These are phyloP conservation scores for Rhinella marina DNA, from an alignment of 2,797 vertebrate genomes.

Conservation along the genomic window DNA sequence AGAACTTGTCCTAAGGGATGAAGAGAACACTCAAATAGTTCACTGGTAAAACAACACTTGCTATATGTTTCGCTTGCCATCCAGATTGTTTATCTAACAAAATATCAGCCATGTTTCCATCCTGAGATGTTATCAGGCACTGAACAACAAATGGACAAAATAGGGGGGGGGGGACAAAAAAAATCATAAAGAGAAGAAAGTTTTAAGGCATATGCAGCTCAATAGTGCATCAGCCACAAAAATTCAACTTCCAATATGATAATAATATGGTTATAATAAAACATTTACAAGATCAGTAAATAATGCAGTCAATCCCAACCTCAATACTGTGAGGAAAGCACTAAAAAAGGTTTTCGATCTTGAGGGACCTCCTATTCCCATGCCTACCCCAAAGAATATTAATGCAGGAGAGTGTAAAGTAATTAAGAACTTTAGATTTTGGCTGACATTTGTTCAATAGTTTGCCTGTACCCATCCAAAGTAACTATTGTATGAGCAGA, in stretches of 20 bases:
- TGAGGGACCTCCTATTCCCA: too few species aligned
- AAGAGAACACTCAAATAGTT: background rate
- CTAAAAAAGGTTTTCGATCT: too few species aligned
- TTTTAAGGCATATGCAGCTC: background rate
- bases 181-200: background rate
- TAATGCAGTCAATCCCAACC: background rate
- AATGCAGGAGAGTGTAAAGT: too few species aligned
- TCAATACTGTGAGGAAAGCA: background rate
- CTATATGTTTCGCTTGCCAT: background rate
- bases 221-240: background rate
- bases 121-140: background rate
- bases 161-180: background rate
- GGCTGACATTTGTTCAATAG: background rate
- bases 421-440: background rate
- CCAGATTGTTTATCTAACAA: background rate
- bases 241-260: background rate
- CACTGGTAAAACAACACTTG: background rate
- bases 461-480: background rate
- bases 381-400: too few species aligned
- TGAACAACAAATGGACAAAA: background rate
- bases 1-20: background rate
- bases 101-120: conserved; percentile 1
- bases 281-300: background rate
- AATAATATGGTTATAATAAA: too few species aligned
- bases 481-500: too few species aligned